These are phyloP conservation scores for Callaeas wilsoni DNA, from an alignment of 2,113 vertebrate genomes.

Conservation along the genomic window DNA sequence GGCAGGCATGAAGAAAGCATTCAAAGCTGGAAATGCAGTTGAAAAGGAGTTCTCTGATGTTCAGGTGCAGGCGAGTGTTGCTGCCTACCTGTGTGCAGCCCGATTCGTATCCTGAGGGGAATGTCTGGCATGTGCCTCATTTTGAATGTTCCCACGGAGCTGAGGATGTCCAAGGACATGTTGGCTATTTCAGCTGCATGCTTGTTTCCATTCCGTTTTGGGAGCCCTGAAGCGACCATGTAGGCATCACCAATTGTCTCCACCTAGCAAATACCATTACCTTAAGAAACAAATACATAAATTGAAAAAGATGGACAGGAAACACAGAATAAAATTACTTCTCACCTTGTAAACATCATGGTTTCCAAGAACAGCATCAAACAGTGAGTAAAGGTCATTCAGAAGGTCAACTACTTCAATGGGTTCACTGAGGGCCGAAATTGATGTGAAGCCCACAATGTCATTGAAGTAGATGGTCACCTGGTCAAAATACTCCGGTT, in stretches of 20 bases:
- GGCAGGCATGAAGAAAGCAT: neutral
- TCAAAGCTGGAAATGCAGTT: neutral
- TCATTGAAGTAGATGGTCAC: constrained; percentile 96
- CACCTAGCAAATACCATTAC: constrained; percentile 69
- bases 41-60: neutral
- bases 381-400: constrained; percentile 89
- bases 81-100: constrained; percentile 88
- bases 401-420: constrained; percentile 92
- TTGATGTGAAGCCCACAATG: constrained; percentile 90
- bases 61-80: rapidly evolving
- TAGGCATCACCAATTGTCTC: constrained; percentile 93
- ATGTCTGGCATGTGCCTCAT: constrained; percentile 92
- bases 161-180: constrained; percentile 93
- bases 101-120: constrained; percentile 85
- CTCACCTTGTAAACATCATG: constrained; percentile 93
- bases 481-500: constrained; percentile 91
- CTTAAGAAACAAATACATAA: neutral
- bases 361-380: constrained; percentile 86
- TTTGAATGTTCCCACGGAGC: constrained; percentile 85
- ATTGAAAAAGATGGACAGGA: neutral
- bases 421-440: constrained; percentile 91
- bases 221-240: constrained; percentile 90
- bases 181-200: constrained; percentile 90
- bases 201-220: constrained; percentile 88
- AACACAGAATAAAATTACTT: neutral